Base-by-base conservation (phyloP, 2,888 invertebrate species). In the Trachelus stipa region DNA sequence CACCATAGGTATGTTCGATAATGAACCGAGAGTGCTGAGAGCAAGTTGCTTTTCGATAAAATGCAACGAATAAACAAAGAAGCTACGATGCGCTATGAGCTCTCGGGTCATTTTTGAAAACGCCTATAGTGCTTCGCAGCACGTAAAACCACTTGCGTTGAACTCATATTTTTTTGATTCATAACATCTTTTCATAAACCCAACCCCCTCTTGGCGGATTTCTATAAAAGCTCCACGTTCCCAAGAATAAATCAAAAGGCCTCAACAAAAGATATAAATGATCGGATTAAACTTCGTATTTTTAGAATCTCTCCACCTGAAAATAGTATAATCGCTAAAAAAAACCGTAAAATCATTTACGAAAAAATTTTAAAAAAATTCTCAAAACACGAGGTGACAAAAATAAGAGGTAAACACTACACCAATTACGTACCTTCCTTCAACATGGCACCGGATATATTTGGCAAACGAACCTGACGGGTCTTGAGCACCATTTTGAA, bases 391-490 rank as follows among this genome's bases (percentile, higher is more conserved):
- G 56, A 56, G 56, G 23, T 56, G 56, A 56, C 23, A 69, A 73
- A 77, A 79, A 68, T 73, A 30, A 23, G n/a, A 37, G 23, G 2
- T 34, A 73, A 69, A 23, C 68, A 33, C 34, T 4, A 0, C n/a
- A 76, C n/a, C 40, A n/a, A 37, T 37, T 69, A 81, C 83, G 77
- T 74, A 85, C 86, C 86, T 85, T 87, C 84, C 56, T 86, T 87
- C 68, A 87, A 71, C 30, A 80, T 73, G 33, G 71, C 71, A 34
- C 85, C 87, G 23, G 87, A 81, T 23, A 87, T 79, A 74, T 87
- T 79, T 34, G 79, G 80, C 71, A 86, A 79, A n/a, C 74, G 79
- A 11, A 76, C 73, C 73, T 80, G 80, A 73, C 79, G 76, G 12
- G 74, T 81, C 74, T 77, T 81, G 56, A 81, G 68, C 73, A 84